Evolutionary conservation across 2,797 vertebrate species (phyloP), one percentile per base, ranked within the genome.

Genomic region (Phrynocephalus forsythii): DNA sequence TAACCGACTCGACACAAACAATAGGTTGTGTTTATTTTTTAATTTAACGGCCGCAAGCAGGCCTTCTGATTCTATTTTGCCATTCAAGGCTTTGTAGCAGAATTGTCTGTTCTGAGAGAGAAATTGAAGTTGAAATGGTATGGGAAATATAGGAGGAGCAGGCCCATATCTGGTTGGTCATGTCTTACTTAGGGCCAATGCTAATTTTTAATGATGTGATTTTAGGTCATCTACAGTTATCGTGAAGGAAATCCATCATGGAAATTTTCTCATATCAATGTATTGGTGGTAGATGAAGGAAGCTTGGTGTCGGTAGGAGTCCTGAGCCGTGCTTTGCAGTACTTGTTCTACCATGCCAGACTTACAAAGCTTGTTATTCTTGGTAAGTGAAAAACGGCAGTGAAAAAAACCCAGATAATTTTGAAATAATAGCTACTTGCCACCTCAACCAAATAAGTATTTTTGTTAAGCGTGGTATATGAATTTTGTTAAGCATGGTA

Each of bases 231-330:
- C 82, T 97, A 94, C 85, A 98, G 96, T 90, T 98, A 96, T 94
- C 97, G 95, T 88, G 5, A 15, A 2, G 24, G 8, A 11, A 76
- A 82, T 8, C 7, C n/a, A 5, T 89, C 93, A 0, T 98, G 98
- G 98, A 97, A 95, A 84, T 98, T 98, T 96, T 96, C 96, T 81
- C 44, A 90, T 0, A 97, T 98, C 75, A 96, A 94, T 0, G 92
- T 97, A 93, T 94, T 98, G 90, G 94, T 98, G 93, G 97, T 98
- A 90, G 98, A 98, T 89, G 98, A 98, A 95, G 98, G 97, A 88
- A 98, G 98, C 88, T 94, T 98, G 94, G 97, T 98, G 69, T 96
- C 96, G 80, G 97, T 98, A 28, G 89, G 87, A 10, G 56, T 97
- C 88, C 96, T 98, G 83, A 96, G 96, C 81, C 95, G 95, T 0